phyloP scores from a whole-genome alignment of 2,888 invertebrate genomes.

The Conistra vaccinii region DNA sequence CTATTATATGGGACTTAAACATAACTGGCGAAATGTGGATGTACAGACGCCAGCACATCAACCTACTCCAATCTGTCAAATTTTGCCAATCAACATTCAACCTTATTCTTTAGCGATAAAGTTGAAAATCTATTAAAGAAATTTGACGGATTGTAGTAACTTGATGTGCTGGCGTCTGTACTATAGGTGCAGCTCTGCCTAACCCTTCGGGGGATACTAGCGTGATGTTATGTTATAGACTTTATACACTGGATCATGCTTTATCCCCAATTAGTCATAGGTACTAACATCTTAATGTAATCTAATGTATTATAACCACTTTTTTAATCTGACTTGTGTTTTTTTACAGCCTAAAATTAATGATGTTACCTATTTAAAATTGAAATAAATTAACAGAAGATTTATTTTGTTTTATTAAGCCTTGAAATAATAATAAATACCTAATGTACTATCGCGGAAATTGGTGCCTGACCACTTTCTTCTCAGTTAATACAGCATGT shows the following conservation, averaged over 20 bases:
- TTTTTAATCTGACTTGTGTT: background rate
- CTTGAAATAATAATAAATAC: too few relatives aligned
- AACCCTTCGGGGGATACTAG: too few relatives aligned
- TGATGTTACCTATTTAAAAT: background rate
- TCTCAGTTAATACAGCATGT: too few relatives aligned
- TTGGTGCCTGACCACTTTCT: too few relatives aligned
- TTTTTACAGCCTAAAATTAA: conserved; percentile 33
- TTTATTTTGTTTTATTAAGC: conserved; percentile 8
- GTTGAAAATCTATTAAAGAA: too few relatives aligned
- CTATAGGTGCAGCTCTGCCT: background rate
- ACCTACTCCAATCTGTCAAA: too few relatives aligned
- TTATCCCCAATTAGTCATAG: background rate
- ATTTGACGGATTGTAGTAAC: too few relatives aligned
- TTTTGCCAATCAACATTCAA: too few relatives aligned
- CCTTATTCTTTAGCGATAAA: too few relatives aligned
- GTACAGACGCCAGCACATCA: too few relatives aligned
- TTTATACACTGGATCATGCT: background rate
- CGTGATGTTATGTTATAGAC: background rate
- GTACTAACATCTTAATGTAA: background rate
- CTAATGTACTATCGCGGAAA: too few relatives aligned
- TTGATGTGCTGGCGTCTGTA: too few relatives aligned
- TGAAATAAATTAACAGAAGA: background rate
- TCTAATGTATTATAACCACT: background rate
- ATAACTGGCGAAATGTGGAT: background rate
- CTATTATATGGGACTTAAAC: background rate